phyloP scores from a whole-genome alignment of 2,797 vertebrate species.

The Microhierax caerulescens region DNA sequence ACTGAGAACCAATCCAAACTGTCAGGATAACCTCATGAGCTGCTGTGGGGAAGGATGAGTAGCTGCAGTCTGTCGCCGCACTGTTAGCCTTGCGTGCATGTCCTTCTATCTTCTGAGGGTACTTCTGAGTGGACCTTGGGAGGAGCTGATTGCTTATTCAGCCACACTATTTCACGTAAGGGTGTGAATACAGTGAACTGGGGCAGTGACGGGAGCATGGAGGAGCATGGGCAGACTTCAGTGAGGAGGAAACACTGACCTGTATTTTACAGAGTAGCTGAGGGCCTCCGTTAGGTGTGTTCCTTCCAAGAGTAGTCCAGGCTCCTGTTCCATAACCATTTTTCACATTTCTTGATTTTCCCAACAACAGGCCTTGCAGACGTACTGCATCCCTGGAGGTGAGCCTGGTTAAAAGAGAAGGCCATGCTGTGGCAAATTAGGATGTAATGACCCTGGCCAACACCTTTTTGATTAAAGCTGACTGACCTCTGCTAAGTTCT shows the following conservation, averaged over 20 bases:
- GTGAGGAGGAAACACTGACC: neutral
- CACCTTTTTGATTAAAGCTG: neutral
- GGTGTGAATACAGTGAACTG: neutral
- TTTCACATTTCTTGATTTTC: neutral
- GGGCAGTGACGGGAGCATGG: neutral
- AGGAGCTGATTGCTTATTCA: neutral
- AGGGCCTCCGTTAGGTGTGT: neutral
- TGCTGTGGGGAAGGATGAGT: neutral
- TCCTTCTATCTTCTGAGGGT: neutral
- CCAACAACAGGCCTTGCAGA: neutral
- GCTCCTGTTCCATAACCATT: neutral
- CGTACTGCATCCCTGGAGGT: neutral
- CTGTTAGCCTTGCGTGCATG: fast-evolving
- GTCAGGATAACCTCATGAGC: neutral
- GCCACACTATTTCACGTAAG: neutral
- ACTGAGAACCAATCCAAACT: neutral
- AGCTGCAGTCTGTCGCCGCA: neutral
- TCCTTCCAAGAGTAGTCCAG: neutral
- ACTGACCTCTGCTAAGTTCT: neutral
- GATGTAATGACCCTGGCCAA: neutral
- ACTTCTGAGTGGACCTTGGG: neutral
- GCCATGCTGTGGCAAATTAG: neutral
- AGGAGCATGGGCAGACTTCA: neutral
- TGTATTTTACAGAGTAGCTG: neutral
- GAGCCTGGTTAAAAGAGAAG: neutral